Evolutionary conservation across 2,888 invertebrate genomes (phyloP), one percentile per base, ranked within the genome.

Genomic region (Euproctis similis): DNA sequence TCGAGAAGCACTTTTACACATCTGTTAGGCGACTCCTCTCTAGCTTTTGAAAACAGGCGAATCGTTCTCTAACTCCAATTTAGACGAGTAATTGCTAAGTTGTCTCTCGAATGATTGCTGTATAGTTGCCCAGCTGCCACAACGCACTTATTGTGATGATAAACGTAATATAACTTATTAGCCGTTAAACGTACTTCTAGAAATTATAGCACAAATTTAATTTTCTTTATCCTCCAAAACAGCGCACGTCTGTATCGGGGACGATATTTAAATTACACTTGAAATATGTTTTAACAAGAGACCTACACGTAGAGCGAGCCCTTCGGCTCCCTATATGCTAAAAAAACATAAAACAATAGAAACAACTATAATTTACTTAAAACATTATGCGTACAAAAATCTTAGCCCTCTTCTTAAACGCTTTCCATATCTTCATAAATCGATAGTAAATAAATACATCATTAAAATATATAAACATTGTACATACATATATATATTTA

Each of bases 341-440:
- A 58, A 58, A 57, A 63, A 59, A 61, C 53, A 56, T 63, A 67
- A 71, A 74, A 70, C 64, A 67, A 77, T 72, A 77, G 78, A 80
- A 81, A 80, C 76, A 76, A 78, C 71, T 81, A 74, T 80, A 82
- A 81, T 77, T 80, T 78, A 81, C 81, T 81, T 81, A 81, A n/a
- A 54, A 73, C 64, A 76, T 78, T 77, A 82, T 75, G 80, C 81
- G 73, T 81, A 80, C 70, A 82, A 82, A 78, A 78, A 65, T 59
- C 63, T 62, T 76, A 76, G 68, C 66, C 65, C n/a, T 43, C 68
- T 73, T 43, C 58, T 59, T 59, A 59, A 58, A 62, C 68, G 62
- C 63, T 56, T n/a, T n/a, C n/a, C n/a, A n/a, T n/a, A n/a, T n/a
- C n/a, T n/a, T n/a, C n/a, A 47, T 66, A 63, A 46, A 68, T 65